Conservation (phyloP, 1,140 invertebrate species). For the Magallana ariakensis region DNA sequence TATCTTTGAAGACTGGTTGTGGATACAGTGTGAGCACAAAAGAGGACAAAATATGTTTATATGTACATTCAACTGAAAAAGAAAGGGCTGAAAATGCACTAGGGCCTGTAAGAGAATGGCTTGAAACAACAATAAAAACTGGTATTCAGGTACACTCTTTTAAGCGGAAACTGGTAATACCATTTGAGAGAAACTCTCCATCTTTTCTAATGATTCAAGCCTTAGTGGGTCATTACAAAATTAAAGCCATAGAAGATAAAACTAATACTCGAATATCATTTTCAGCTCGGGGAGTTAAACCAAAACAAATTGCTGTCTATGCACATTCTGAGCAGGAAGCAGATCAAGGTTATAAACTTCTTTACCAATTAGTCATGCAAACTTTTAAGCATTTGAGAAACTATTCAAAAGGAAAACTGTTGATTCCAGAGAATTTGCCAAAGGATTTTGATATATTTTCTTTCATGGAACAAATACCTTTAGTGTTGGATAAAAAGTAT, state of each 20-base stretch:
- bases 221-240: not conserved
- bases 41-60: not conserved
- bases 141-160: not conserved
- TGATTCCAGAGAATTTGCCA: not conserved
- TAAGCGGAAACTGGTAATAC: not conserved
- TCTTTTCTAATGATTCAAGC: not conserved
- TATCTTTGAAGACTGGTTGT: not conserved
- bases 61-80: not conserved
- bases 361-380: not conserved
- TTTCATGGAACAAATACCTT: not conserved
- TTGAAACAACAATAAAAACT: not conserved
- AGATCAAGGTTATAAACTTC: not conserved
- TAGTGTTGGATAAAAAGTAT: not conserved
- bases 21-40: not conserved
- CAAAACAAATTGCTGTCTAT: not conserved
- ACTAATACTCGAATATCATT: not conserved
- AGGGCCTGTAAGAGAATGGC: not conserved
- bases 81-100: not conserved
- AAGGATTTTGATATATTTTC: not conserved
- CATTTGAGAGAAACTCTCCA: not conserved
- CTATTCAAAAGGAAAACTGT: not conserved
- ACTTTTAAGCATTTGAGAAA: not conserved
- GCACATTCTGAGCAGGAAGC: not conserved
- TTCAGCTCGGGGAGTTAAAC: not conserved
- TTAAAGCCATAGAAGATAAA: not conserved